Evolutionary conservation across 2,113 vertebrate species (phyloP).

Genomic region (Neogale vison): DNA sequence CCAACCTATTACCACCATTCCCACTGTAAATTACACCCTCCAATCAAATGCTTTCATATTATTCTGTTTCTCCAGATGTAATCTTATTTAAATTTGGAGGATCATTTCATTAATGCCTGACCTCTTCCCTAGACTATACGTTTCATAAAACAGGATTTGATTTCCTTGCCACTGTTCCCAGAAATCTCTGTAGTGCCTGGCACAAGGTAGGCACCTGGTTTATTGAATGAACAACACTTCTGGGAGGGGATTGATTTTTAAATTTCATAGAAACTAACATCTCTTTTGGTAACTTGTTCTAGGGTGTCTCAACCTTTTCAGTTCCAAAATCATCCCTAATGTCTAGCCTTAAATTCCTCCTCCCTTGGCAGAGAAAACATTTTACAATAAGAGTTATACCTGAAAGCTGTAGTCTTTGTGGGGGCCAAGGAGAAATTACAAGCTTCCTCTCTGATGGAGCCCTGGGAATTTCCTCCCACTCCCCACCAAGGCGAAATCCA

Average conservation of each 20-base stretch:
- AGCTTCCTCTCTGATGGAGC: neutral
- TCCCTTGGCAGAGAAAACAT: constrained; percentile 33
- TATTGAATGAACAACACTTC: neutral
- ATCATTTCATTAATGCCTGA: neutral
- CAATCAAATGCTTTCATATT: neutral
- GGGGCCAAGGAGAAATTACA: neutral
- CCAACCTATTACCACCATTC: neutral
- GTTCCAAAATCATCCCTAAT: neutral
- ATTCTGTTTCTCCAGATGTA: neutral
- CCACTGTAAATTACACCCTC: neutral
- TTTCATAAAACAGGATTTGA: neutral
- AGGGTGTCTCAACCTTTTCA: neutral
- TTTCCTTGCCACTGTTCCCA: constrained; percentile 2
- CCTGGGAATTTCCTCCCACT: neutral
- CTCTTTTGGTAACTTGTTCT: neutral
- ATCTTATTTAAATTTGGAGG: neutral
- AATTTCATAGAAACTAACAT: neutral
- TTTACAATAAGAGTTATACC: neutral
- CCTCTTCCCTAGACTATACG: neutral
- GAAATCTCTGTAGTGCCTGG: neutral
- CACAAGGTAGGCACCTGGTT: neutral
- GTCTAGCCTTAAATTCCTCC: neutral
- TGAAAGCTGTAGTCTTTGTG: neutral
- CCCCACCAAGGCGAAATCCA: neutral
- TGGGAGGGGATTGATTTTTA: neutral